Evolutionary conservation across 2,113 vertebrate species (phyloP), one percentile per base, ranked within the genome.

Genomic region (Cyprinus carpio): DNA sequence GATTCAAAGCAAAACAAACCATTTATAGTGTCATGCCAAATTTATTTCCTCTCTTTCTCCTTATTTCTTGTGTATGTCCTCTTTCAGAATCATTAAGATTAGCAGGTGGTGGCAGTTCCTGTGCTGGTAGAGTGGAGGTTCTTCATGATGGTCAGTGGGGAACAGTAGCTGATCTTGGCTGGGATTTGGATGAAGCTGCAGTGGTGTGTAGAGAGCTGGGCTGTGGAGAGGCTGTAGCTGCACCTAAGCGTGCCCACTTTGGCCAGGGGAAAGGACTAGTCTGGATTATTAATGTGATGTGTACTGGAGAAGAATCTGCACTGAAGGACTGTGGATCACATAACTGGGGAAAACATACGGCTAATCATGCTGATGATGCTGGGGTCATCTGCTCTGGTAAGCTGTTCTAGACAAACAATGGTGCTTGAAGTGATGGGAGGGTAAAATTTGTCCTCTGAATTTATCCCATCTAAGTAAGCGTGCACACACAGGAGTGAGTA

Each of bases 111-210:
- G 31, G 31, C 0, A 37, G 67, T 71, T 4, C 4, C 16, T 71
- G 67, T 71, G 67, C 67, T 71, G 67, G 72, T 75, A 25, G 72
- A 75, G 23, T 75, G 4, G 72, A 75, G 23, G 72, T 75, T 75
- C 11, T 23, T 75, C 72, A 49, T 75, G 23, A 15, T 25, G 72
- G 72, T n/a, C 72, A 13, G 10, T 75, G 37, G 72, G 72, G 72
- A 75, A 75, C 37, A 40, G 72, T 75, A 18, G 3, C 23, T 46
- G 72, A 75, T 25, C 4, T 4, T 13, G 23, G 12, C 4, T 75
- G 72, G 40, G 72, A 75, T 46, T 0, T 75, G 72, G 4, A 3
- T n/a, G 72, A 75, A 25, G 23, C 23, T 75, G 72, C 37, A 43
- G 71, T 75, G 40, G 40, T 75, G 20, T 75, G 72, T 46, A 75